A percentile compares a stretch with the other conserved stretches of the same genome.
phyloP scores from a whole-genome alignment of 2,888 invertebrate genomes.

The Petrolisthes manimaculis region DNA sequence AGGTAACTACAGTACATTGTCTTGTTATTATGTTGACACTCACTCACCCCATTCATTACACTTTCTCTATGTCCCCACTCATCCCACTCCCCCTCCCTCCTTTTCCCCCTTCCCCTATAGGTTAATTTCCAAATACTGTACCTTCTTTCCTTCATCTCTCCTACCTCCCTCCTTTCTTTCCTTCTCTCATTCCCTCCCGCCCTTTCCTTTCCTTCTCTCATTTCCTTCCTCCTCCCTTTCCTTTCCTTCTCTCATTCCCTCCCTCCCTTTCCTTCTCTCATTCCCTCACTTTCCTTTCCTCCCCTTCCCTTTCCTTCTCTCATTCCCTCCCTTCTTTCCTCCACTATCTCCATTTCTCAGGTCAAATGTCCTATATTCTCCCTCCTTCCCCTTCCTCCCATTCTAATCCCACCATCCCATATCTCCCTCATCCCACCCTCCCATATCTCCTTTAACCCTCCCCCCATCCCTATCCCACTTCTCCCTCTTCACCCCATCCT shows the following conservation, averaged over 20 bases:
- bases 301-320: neutral
- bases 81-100: too few relatives aligned
- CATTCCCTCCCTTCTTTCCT: neutral
- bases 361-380: neutral
- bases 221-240: neutral
- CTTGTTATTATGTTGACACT: too few relatives aligned
- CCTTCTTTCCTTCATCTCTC: too few relatives aligned
- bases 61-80: too few relatives aligned
- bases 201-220: neutral
- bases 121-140: too few relatives aligned
- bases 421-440: neutral
- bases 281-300: neutral
- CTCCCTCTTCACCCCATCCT: neutral
- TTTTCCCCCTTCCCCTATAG: too few relatives aligned
- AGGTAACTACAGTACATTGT: constrained; percentile 23
- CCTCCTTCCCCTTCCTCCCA: neutral
- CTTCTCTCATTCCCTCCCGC: neutral
- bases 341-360: neutral
- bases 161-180: too few relatives aligned
- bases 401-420: neutral
- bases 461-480: neutral
- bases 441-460: neutral
- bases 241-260: neutral
- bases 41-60: too few relatives aligned
- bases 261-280: neutral